Evolutionary conservation across 2,797 vertebrate genomes (phyloP), one percentile per base, ranked within the genome.

Genomic region (Sebastes paucispinis): DNA sequence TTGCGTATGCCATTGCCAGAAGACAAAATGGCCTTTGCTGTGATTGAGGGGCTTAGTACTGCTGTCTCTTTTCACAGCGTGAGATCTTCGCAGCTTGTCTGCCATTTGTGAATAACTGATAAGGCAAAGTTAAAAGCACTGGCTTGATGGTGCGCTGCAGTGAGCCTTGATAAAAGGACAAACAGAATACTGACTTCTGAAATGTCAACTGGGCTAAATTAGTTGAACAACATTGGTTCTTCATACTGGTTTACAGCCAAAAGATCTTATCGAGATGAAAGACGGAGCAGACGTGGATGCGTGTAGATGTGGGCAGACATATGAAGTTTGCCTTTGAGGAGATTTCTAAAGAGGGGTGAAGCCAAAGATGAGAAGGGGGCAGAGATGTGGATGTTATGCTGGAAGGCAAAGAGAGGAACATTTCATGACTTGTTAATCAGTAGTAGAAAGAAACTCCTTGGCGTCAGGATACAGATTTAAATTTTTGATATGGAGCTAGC

Each of bases 31-130:
- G 77, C 86, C 81, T 90, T 92, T 91, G 63, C 69, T 86, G 69
- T 86, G 89, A 91, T 86, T 55, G 74, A 83, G 73, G 79, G 87
- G 25, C 88, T 89, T 85, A 72, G 78, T 67, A 20, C 34, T 32
- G 69, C 74, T 73, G 88, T 88, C 86, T 90, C 73, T 83, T 76
- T 72, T 90, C 87, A 62, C 89, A 87, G 88, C 80, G 9, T 82
- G 89, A 79, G 77, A 80, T 84, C 79, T 77, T 75, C 87, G 87
- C 88, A 87, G 82, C 87, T 86, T 80, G 80, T 74, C 77, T 89
- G 79, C 82, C 83, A 88, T 91, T 92, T 92, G 84, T 88, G 83
- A 91, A 90, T 88, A 84, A 91, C 85, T 81, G 90, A 94, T 89
- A 91, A 90, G 87, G 77, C 76, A 65, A 85, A 79, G 81, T 84